Evolutionary conservation across 2,113 vertebrate genomes (phyloP).

Genomic region (Thalassarche chlororhynchos): DNA sequence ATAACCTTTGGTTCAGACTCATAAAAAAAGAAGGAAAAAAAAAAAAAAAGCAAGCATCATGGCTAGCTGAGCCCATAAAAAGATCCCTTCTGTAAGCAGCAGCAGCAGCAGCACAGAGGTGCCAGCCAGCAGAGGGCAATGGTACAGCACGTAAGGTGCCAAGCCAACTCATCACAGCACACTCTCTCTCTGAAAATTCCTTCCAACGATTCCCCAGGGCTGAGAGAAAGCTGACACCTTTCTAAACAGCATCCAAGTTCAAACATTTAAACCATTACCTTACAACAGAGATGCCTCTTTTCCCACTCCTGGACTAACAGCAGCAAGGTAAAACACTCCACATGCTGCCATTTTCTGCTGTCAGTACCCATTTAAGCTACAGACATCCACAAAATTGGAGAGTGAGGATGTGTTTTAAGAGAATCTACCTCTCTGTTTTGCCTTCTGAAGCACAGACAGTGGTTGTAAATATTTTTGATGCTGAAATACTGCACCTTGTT

Average conservation of each 20-base stretch:
- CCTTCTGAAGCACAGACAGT: not conserved
- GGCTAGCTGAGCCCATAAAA: not conserved
- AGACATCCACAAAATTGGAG: not conserved
- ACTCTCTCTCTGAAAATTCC: not conserved
- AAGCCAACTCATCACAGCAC: not conserved
- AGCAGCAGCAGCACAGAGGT: not conserved
- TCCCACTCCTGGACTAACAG: not conserved
- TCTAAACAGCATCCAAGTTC: not conserved
- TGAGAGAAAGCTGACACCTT: not conserved
- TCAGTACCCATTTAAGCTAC: not conserved
- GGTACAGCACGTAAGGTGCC: not conserved
- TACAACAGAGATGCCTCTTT: not conserved
- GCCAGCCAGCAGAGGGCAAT: constrained; percentile 53
- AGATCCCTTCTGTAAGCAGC: not conserved
- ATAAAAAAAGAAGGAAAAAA: fast-evolving
- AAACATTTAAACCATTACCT: not conserved
- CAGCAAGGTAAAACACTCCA: not conserved
- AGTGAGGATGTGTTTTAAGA: not conserved
- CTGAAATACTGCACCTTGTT: not conserved
- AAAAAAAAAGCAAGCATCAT: not conserved
- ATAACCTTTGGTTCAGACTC: not conserved
- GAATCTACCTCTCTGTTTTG: not conserved
- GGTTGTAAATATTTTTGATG: not conserved
- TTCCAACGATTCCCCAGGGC: not conserved
- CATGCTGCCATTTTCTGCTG: not conserved